Percentiles rank a stretch among this genome's conserved stretches.
These are phyloP conservation scores for Lamprologus sp. DNA, from an alignment of 2,113 vertebrate species.

Conservation along the genomic window DNA sequence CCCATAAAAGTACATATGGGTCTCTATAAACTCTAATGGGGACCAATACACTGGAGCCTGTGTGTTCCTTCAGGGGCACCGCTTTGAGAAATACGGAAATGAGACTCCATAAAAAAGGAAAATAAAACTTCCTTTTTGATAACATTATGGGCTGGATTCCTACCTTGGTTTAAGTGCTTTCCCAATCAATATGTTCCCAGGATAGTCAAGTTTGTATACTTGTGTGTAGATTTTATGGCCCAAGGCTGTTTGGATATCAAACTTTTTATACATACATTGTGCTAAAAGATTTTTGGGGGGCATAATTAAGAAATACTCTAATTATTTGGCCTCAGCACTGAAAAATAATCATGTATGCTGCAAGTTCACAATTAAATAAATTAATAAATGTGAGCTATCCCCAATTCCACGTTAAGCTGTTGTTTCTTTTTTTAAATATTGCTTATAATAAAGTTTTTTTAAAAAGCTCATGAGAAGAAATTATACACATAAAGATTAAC, in stretches of 20 bases:
- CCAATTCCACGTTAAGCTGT: background rate
- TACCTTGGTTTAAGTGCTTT: conserved; percentile 2
- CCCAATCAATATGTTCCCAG: conserved; percentile 10
- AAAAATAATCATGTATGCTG: background rate
- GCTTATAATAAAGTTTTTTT: background rate
- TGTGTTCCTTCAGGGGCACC: conserved; percentile 40
- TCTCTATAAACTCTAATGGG: conserved; percentile 72
- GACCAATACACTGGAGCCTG: conserved; percentile 29
- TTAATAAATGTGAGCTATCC: background rate
- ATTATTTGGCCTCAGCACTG: background rate
- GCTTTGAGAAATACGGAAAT: conserved; percentile 52
- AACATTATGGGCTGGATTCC: conserved; percentile 5
- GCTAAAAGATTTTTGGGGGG: background rate
- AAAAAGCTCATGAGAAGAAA: background rate
- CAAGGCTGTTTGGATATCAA: background rate
- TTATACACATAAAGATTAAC: background rate
- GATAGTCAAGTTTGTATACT: conserved; percentile 13
- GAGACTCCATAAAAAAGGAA: conserved; percentile 54
- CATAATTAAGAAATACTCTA: background rate
- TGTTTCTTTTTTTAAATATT: background rate
- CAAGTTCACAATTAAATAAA: background rate
- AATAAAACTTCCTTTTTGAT: conserved; percentile 32
- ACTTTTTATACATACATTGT: background rate
- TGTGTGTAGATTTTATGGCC: conserved; percentile 1
- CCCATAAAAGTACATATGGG: conserved; percentile 73